phyloP scores from a whole-genome alignment of 1,140 invertebrate species.

The Caerostris darwini region DNA sequence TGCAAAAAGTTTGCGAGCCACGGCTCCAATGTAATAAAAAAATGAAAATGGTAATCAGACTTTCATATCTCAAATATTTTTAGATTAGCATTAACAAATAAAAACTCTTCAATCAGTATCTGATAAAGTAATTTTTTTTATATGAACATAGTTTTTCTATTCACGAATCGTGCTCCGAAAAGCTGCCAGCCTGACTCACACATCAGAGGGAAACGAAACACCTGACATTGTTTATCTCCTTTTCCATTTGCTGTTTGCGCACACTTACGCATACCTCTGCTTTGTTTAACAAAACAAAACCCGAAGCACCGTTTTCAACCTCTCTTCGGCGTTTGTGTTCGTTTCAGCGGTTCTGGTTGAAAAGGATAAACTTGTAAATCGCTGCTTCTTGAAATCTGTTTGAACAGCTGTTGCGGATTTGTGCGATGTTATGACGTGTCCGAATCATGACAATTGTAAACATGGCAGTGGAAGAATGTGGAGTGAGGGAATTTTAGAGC shows the following conservation, averaged over 20 bases:
- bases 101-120: not conserved
- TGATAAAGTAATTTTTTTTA: too few species aligned
- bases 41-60: too few species aligned
- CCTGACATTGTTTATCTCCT: slow-evolving; percentile 16
- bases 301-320: not conserved
- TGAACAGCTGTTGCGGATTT: not conserved
- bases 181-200: not conserved
- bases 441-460: not conserved
- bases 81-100: not conserved
- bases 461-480: not conserved
- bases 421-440: not conserved
- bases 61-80: too few species aligned
- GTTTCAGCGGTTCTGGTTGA: not conserved
- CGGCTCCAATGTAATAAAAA: too few species aligned
- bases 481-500: too few species aligned
- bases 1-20: too few species aligned
- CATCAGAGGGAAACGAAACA: not conserved
- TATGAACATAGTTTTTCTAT: not conserved
- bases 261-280: not conserved
- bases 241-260: not conserved
- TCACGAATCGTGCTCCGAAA: not conserved
- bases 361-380: not conserved
- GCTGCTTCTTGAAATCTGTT: not conserved
- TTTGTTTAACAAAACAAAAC: slow-evolving; percentile 23
- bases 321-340: not conserved